Evolutionary conservation across 2,113 vertebrate genomes (phyloP).

Genomic region (Nestor notabilis): DNA sequence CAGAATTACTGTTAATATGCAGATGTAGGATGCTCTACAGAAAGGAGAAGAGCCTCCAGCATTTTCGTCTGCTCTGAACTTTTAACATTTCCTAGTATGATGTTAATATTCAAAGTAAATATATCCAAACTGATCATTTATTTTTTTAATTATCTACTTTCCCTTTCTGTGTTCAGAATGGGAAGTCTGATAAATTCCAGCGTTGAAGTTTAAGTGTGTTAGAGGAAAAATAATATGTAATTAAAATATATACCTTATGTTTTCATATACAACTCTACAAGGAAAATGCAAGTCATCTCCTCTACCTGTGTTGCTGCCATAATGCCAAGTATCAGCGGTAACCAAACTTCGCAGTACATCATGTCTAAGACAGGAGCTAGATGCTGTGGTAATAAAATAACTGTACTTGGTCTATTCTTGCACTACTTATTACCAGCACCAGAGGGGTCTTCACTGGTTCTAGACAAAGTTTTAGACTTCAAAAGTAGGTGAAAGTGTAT

Average conservation of each 20-base stretch:
- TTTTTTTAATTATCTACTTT: background rate
- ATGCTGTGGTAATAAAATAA: background rate
- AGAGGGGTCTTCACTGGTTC: background rate
- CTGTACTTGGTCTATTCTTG: background rate
- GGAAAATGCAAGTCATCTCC: background rate
- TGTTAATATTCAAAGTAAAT: background rate
- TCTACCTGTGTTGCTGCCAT: background rate
- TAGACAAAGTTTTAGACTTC: background rate
- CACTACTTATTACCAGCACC: background rate
- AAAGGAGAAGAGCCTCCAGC: background rate
- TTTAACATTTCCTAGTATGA: background rate
- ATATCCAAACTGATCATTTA: background rate
- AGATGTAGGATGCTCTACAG: background rate
- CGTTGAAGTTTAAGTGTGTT: background rate
- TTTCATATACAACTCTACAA: background rate
- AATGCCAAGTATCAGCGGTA: background rate
- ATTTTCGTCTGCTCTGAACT: background rate
- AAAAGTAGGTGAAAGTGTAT: background rate
- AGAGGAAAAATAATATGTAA: background rate
- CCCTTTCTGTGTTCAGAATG: background rate
- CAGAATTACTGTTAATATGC: background rate
- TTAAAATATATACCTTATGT: background rate
- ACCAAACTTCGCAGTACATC: background rate
- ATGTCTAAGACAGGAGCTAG: background rate
- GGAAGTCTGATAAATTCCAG: background rate